phyloP scores from a whole-genome alignment of 2,888 invertebrate genomes.

The Leucophenga maculata region DNA sequence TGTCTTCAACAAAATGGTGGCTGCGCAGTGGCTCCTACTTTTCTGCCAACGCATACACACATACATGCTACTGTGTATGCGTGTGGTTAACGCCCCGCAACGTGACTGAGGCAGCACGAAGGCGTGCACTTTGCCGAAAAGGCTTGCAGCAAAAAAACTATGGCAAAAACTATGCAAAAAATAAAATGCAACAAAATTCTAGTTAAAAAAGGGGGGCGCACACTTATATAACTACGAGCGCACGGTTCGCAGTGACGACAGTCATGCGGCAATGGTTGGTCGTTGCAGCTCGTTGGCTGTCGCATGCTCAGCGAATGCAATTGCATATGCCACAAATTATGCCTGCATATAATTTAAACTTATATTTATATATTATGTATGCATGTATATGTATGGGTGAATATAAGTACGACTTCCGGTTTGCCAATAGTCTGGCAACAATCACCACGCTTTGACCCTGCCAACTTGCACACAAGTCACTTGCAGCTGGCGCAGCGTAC shows the following conservation, averaged over 20 bases:
- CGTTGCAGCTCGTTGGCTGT: conserved; percentile 1
- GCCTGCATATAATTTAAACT: too few species aligned
- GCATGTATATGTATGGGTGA: too few species aligned
- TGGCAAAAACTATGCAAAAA: not conserved
- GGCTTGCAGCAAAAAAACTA: not conserved
- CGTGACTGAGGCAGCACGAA: conserved; percentile 68
- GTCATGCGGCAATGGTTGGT: conserved; percentile 1
- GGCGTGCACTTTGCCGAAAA: conserved; percentile 54
- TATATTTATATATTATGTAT: too few species aligned
- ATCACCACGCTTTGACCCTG: too few species aligned
- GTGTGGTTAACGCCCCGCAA: conserved; percentile 66
- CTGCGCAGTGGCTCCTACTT: conserved; percentile 19
- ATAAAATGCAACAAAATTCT: not conserved
- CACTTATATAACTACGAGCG: conserved; percentile 10
- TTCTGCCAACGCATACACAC: not conserved
- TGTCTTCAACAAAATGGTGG: conserved; percentile 15
- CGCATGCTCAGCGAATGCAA: conserved; percentile 9
- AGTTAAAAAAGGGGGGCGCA: not conserved
- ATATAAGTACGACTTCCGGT: too few species aligned
- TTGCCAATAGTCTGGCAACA: too few species aligned
- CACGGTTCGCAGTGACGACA: not conserved
- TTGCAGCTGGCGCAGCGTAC: too few species aligned
- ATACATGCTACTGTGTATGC: conserved; percentile 4
- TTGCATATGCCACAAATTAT: not conserved
- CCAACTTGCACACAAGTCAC: too few species aligned